Evolutionary conservation across 2,113 vertebrate genomes (phyloP).

Genomic region (Brachyhypopomus gauderio): DNA sequence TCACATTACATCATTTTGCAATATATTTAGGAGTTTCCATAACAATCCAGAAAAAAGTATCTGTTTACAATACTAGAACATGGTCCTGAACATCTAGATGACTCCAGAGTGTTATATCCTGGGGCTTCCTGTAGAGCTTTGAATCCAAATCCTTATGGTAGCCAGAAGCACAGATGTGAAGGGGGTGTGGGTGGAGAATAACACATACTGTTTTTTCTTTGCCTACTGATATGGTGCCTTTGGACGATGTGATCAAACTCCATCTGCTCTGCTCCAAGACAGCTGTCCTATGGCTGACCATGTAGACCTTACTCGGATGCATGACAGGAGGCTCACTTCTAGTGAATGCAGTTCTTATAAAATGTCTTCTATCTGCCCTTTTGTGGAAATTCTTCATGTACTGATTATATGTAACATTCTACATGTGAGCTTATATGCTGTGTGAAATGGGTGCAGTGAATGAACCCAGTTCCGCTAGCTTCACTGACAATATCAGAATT

Average conservation of each 20-base stretch:
- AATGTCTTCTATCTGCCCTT: too few species aligned
- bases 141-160: background rate
- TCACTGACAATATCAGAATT: too few species aligned
- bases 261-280: conserved; percentile 14
- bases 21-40: background rate
- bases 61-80: background rate
- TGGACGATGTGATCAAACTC: conserved; percentile 22
- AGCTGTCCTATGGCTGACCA: background rate
- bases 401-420: too few species aligned
- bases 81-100: background rate
- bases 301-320: background rate
- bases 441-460: too few species aligned
- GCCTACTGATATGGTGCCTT: conserved; percentile 4
- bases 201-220: background rate
- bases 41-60: background rate
- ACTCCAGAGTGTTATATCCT: background rate
- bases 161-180: conserved; percentile 10
- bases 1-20: background rate
- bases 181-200: conserved; percentile 26
- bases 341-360: background rate
- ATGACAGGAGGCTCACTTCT: background rate
- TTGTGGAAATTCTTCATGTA: too few species aligned
- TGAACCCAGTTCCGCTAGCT: too few species aligned
- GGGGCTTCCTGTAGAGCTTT: conserved; percentile 8
- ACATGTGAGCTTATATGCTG: too few species aligned